Conservation (phyloP, 2,113 vertebrate genomes). For the Glaucomys volans region DNA sequence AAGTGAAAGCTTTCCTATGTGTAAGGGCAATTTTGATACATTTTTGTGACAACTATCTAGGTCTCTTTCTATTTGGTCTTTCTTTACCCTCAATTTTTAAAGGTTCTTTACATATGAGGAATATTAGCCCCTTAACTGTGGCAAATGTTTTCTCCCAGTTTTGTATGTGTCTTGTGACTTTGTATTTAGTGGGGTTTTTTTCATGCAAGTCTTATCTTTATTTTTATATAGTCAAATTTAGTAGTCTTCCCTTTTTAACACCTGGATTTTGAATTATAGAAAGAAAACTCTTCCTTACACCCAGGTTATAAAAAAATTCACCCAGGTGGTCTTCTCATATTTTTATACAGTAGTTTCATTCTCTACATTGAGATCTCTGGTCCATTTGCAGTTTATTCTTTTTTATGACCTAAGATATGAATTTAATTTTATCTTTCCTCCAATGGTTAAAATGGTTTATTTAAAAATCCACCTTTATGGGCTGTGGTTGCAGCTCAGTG, state of each 20-base stretch:
- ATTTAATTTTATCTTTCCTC: constrained; percentile 22
- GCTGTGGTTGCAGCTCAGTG: no score
- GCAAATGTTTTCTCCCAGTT: constrained; percentile 7
- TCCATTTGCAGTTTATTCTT: not conserved
- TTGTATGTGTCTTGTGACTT: not conserved
- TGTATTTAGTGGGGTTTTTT: not conserved
- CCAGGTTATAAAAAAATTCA: not conserved
- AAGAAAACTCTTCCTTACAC: not conserved
- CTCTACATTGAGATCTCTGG: not conserved
- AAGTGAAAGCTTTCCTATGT: not conserved
- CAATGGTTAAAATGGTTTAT: not conserved
- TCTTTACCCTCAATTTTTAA: not conserved
- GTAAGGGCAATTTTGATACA: not conserved
- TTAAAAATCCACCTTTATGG: not conserved
- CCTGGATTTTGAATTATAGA: not conserved
- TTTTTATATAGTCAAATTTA: constrained; percentile 14
- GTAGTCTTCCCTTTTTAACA: constrained; percentile 16
- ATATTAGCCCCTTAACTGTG: constrained; percentile 9
- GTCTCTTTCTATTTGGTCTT: not conserved
- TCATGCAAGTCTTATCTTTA: not conserved
- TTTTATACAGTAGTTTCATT: not conserved
- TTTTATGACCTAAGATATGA: not conserved
- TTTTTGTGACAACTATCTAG: not conserved
- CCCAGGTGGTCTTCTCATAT: not conserved
- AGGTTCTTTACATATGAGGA: not conserved